Evolutionary conservation across 2,113 vertebrate genomes (phyloP), one percentile per base, ranked within the genome.

Genomic region (Epinephelus lanceolatus): DNA sequence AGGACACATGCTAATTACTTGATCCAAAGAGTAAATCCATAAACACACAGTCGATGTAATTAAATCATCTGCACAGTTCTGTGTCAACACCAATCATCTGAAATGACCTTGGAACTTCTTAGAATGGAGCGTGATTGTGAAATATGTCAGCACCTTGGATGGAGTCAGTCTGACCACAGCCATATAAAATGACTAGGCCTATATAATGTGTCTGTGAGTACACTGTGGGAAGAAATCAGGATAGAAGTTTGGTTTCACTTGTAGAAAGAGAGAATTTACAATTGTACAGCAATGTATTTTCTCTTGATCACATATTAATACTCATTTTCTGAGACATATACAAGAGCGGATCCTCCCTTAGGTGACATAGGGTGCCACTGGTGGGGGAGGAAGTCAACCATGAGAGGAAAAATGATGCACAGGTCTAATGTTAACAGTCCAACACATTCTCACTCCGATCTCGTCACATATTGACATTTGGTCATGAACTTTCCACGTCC

Each of bases 21-120:
- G 60, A 89, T 84, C 57, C 68, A 86, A 84, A 86, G 78, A 85
- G 73, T 88, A 90, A 93, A 92, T 91, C 91, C 89, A 92, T 91
- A 89, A 94, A 92, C 91, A 93, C 88, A 90, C 78, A 89, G 59
- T 71, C 47, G 17, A 81, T 57, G 84, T 84, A 85, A 92, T 92
- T 85, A 90, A 91, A 91, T 86, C 72, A 86, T 90, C 81, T 76
- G 55, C 83, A 71, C 62, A 30, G 77, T 74, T 80, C 67, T 76
- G 74, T 75, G 80, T 91, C 90, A 88, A 91, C 94, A 88, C 25
- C 68, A 83, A 82, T 90, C 88, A 85, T 94, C 78, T 72, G 61
- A 75, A 88, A 80, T 84, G 88, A 93, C 94, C 92, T 93, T 92
- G 91, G 66, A 84, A 74, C 76, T 81, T 86, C 74, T 84, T 83